Evolutionary conservation across 2,797 vertebrate species (phyloP), one percentile per base, ranked within the genome.

Genomic region (Oreochromis grahami): DNA sequence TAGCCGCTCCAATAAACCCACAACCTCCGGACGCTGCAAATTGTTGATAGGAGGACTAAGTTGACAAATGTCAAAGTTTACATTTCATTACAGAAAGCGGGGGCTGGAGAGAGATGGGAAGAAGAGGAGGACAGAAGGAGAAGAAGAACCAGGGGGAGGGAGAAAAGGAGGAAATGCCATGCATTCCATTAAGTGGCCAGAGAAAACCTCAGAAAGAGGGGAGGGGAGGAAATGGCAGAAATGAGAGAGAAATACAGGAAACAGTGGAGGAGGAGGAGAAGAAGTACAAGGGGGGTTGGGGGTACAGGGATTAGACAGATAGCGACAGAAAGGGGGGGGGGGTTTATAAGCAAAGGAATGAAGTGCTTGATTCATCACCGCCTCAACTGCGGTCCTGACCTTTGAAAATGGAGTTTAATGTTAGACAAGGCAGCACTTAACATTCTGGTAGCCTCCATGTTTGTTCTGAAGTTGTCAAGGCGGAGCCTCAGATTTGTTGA

Each of bases 51-150:
- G 88, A 90, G 84, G 86, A 89, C 82, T 72, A 80, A 89, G 88
- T 90, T 88, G 91, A 94, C 91, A 92, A 95, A 95, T 95, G 94
- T 93, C 93, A 95, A 91, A 94, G 93, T 95, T 96, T 94, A 94
- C 84, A 74, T 95, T 96, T 95, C 89, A 93, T 96, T 94, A 95
- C 76, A 86, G 78, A 81, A 83, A 48, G 88, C 26, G 29, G 77
- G 81, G 84, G 78, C 32, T 4, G 77, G 76, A 78, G 55, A 79
- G 84, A 26, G 78, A 83, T 24, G 72, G 48, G 7, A 51, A 52
- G 51, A 76, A 19, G 81, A 76, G 76, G 81, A 76, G 55, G 63
- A 81, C 65, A 82, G 77, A 19, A 56, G 78, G 76, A 79, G 82
- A 32, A 82, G 79, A 81, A 84, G 80, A 82, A 78, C 53, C 4